phyloP scores from a whole-genome alignment of 2,888 invertebrate species.

The Philaethria dido region DNA sequence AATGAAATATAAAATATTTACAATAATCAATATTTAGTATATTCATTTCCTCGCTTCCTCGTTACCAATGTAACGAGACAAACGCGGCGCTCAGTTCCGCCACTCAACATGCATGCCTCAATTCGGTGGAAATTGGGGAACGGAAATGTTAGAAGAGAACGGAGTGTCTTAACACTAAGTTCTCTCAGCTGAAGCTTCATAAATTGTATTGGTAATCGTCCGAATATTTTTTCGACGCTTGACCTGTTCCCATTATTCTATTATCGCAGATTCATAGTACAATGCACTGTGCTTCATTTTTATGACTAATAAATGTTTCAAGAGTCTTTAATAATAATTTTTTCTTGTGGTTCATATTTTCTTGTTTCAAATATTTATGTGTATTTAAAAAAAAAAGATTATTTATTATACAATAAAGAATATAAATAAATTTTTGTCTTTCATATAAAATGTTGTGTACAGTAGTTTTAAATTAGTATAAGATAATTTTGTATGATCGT shows the following conservation, averaged over 20 bases:
- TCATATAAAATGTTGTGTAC: background rate
- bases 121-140: no score
- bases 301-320: slow-evolving; percentile 17
- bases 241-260: slow-evolving; percentile 25
- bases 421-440: background rate
- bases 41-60: no score
- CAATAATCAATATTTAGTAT: no score
- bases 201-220: slow-evolving; percentile 2
- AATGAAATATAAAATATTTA: no score
- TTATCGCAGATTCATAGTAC: slow-evolving; percentile 23
- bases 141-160: no score
- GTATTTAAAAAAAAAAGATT: background rate
- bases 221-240: no score
- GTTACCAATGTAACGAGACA: no score
- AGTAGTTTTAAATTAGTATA: background rate
- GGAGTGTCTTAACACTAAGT: no score
- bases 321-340: slow-evolving; percentile 1
- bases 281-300: slow-evolving; percentile 16
- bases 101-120: no score
- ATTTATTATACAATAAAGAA: background rate
- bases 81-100: no score
- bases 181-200: background rate
- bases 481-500: background rate
- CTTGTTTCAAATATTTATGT: background rate
- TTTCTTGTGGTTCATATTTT: background rate